Evolutionary conservation across 2,888 invertebrate species (phyloP).

Genomic region (Sesia apiformis): DNA sequence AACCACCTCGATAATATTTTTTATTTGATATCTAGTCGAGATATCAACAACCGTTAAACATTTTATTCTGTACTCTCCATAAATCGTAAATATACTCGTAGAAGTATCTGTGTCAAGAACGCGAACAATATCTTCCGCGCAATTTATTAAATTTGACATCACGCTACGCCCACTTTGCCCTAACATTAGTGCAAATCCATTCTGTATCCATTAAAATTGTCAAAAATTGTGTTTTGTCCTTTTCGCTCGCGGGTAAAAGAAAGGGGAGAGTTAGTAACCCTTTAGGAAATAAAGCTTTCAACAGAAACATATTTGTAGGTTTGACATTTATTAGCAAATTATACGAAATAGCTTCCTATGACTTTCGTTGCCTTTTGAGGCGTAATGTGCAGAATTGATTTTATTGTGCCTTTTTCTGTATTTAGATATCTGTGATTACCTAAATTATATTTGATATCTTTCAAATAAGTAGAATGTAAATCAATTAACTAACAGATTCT

Average conservation of each 20-base stretch:
- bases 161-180: constrained; percentile 59
- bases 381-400: background rate
- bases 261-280: constrained; percentile 21
- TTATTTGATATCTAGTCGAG: no score
- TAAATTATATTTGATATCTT: no score
- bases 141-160: constrained; percentile 64
- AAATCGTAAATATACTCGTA: no score
- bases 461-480: no score
- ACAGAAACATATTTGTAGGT: constrained; percentile 21
- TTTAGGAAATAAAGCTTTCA: constrained; percentile 33
- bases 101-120: background rate
- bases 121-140: constrained; percentile 39
- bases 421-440: no score
- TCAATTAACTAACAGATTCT: no score
- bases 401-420: no score
- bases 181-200: constrained; percentile 15
- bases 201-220: constrained; percentile 1
- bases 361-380: background rate
- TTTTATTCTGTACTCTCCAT: no score
- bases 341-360: constrained; percentile 28
- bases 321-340: constrained; percentile 52
- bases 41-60: no score
- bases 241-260: constrained; percentile 12
- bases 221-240: constrained; percentile 12
- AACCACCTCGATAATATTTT: no score